Conservation (phyloP, 2,888 invertebrate species). For the Cantharis nigra region DNA sequence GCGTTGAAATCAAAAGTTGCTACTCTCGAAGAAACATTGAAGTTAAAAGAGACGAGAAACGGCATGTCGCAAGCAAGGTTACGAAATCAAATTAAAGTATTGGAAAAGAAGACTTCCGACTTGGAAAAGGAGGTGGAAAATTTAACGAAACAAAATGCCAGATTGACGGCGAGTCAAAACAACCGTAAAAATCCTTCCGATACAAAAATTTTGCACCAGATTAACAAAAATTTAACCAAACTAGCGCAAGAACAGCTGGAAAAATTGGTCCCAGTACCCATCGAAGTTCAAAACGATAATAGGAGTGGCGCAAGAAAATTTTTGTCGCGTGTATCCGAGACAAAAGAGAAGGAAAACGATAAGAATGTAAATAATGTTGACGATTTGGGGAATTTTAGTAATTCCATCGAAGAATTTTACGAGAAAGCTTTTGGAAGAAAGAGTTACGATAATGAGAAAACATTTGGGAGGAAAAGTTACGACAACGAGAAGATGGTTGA, state of each 20-base stretch:
- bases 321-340: not conserved
- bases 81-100: constrained; percentile 72
- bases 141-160: constrained; percentile 68
- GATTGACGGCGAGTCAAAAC: constrained; percentile 64
- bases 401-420: constrained; percentile 4
- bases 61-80: constrained; percentile 73
- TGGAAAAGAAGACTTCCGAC: constrained; percentile 71
- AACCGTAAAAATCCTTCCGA: constrained; percentile 63
- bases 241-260: constrained; percentile 39
- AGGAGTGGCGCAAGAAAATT: not conserved
- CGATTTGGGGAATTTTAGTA: not conserved
- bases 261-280: not conserved
- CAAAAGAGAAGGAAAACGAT: not conserved
- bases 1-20: constrained; percentile 68
- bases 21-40: constrained; percentile 68
- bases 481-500: not conserved
- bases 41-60: constrained; percentile 74
- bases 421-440: not conserved
- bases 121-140: constrained; percentile 70
- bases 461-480: not conserved
- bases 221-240: constrained; percentile 67
- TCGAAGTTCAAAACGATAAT: not conserved
- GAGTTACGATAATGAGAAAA: not conserved
- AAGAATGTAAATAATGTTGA: not conserved
- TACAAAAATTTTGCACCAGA: constrained; percentile 75